Base-by-base conservation (phyloP, 2,113 vertebrate species). In the Balaeniceps rex region DNA sequence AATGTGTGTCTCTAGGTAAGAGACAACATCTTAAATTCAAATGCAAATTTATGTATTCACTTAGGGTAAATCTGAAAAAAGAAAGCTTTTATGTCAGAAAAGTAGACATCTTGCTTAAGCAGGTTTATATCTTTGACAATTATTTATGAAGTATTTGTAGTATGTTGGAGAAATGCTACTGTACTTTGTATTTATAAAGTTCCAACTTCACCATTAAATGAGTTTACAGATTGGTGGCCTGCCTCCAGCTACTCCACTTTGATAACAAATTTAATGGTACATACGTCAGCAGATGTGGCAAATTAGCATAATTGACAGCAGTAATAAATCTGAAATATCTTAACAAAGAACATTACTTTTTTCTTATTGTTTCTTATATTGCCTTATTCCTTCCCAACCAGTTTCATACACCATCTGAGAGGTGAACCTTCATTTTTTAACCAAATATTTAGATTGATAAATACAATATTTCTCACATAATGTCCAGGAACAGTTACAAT, bases 191-290 rank as follows among this genome's bases (percentile, higher is more conserved):
- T 91, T 95, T 93, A 71, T 86, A 86, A 90, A 83, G 28, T 69
- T 61, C 19, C n/a, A n/a, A 46, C 14, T 78, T 93, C 82, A 71
- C 36, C 79, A 58, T 33, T 51, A 89, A 38, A 85, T 92, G 51
- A 93, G 40, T 58, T 87, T 93, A 21, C n/a, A 94, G 64, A 95
- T 88, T 95, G 49, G 46, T 69, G 94, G 57, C 64, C 84, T 96
- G 49, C 47, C 51, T 94, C 33, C 11, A 94, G 58, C 52, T 93
- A 74, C 38, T 80, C 87, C 44, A 86, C 5, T 88, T 69, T 46
- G 72, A 90, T 92, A 78, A 88, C 33, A 97, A 95, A 97, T 96
- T 90, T 94, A 96, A 93, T 95, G 63, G 79, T 74, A 85, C n/a
- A 51, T 87, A 65, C 24, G 10, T 36, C 23, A 91, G 40, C 46